Conservation (phyloP, 2,797 vertebrate genomes). For the Alauda arvensis region DNA sequence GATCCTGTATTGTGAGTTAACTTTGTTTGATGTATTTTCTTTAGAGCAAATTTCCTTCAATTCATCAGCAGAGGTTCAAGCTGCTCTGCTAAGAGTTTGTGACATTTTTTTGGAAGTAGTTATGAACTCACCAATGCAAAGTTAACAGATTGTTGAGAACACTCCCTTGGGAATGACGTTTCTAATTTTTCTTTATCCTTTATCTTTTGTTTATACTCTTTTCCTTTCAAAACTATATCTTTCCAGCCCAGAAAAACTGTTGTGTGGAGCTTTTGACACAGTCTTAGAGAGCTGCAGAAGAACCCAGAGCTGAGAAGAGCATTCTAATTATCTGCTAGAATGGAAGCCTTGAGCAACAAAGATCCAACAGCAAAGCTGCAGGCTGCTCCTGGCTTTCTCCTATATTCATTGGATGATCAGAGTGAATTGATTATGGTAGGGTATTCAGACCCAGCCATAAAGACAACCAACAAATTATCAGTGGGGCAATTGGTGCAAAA, state of each 20-base stretch:
- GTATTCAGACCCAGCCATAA: neutral
- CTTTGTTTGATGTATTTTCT: slow-evolving; percentile 74
- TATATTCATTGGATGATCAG: neutral
- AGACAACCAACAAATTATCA: neutral
- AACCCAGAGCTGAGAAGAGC: neutral
- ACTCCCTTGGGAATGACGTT: slow-evolving; percentile 42
- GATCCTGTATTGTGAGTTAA: slow-evolving; percentile 61
- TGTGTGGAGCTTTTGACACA: neutral
- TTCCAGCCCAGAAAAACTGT: neutral
- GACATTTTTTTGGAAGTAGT: slow-evolving; percentile 51
- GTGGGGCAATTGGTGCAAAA: neutral
- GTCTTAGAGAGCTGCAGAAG: neutral
- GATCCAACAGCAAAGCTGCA: neutral
- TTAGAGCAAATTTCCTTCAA: slow-evolving; percentile 77
- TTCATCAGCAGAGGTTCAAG: slow-evolving; percentile 70
- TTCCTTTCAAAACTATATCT: neutral
- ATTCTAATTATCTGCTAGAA: neutral
- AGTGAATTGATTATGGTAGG: neutral
- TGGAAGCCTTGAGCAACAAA: neutral
- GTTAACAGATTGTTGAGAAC: slow-evolving; percentile 40
- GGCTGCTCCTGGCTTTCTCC: neutral
- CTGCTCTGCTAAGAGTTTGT: slow-evolving; percentile 55
- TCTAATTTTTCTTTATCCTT: slow-evolving; percentile 43
- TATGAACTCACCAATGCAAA: slow-evolving; percentile 18
- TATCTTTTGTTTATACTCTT: slow-evolving; percentile 36